These are phyloP conservation scores for Lutjanus erythropterus DNA, from an alignment of 2,113 vertebrate species.

Conservation along the genomic window DNA sequence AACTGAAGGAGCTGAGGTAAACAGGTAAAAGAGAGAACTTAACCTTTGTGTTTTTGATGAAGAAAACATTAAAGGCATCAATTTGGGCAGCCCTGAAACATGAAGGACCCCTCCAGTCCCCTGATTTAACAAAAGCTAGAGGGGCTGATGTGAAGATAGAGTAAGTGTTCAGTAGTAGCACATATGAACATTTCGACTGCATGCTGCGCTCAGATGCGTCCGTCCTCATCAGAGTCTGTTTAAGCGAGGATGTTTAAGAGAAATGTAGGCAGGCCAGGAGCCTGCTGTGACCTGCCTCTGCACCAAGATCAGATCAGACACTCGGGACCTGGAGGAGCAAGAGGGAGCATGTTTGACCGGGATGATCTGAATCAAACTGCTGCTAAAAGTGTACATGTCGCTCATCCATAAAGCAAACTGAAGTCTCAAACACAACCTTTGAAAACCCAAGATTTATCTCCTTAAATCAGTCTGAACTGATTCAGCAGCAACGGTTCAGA, in stretches of 20 bases:
- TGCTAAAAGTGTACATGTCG: background rate
- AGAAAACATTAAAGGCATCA: background rate
- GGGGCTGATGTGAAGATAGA: too few species aligned
- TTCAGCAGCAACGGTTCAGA: background rate
- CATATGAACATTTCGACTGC: background rate
- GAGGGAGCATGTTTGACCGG: constrained; percentile 33
- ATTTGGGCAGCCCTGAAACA: background rate
- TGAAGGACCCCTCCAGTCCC: background rate
- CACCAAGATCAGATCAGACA: constrained; percentile 30
- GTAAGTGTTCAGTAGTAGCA: too few species aligned
- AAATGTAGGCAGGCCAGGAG: constrained; percentile 10
- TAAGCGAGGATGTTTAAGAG: constrained; percentile 21
- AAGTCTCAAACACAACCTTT: background rate
- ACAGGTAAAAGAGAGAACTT: background rate
- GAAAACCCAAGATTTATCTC: background rate
- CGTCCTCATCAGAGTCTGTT: constrained; percentile 17
- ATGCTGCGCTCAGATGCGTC: background rate
- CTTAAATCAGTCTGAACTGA: background rate
- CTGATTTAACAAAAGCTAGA: background rate
- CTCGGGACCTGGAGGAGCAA: background rate
- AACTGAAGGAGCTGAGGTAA: background rate
- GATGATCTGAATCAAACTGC: background rate
- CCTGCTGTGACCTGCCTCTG: constrained; percentile 61
- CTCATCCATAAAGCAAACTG: background rate
- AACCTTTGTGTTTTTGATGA: background rate